A percentile compares a stretch with the other conserved stretches of the same genome.
These are phyloP conservation scores for Drosophila demipolita DNA, from an alignment of 2,888 invertebrate genomes.

Conservation along the genomic window DNA sequence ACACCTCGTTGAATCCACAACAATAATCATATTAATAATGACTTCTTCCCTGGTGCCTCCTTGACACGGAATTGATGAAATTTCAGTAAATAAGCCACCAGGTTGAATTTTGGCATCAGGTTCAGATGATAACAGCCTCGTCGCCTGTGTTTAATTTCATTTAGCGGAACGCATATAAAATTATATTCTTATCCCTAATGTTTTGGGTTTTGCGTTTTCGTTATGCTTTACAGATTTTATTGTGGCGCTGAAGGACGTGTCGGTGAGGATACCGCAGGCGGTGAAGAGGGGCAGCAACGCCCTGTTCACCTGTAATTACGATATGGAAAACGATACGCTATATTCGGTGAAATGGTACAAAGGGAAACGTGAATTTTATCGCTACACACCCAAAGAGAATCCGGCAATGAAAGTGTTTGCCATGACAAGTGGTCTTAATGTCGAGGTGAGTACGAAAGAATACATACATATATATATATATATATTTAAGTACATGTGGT, in stretches of 20 bases:
- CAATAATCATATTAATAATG: slow-evolving; percentile 17
- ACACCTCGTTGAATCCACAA: background rate
- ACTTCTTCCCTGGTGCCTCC: background rate
- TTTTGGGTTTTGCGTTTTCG: slow-evolving; percentile 22
- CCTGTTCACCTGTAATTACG: slow-evolving; percentile 90
- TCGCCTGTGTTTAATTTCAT: slow-evolving; percentile 56
- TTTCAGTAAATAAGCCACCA: slow-evolving; percentile 12
- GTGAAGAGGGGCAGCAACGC: slow-evolving; percentile 89
- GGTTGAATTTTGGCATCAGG: background rate
- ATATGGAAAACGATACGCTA: slow-evolving; percentile 91
- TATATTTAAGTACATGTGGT: slow-evolving; percentile 6
- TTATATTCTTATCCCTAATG: slow-evolving; percentile 25
- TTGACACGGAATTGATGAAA: slow-evolving; percentile 17
- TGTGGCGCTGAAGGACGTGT: slow-evolving; percentile 87
- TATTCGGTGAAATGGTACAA: slow-evolving; percentile 96
- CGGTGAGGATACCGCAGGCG: slow-evolving; percentile 89
- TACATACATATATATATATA: background rate
- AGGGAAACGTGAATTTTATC: slow-evolving; percentile 93
- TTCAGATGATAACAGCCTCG: slow-evolving; percentile 10
- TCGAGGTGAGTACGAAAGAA: slow-evolving; percentile 89
- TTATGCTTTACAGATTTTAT: slow-evolving; percentile 82
- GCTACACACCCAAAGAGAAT: slow-evolving; percentile 91
- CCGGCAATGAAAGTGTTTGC: slow-evolving; percentile 89
- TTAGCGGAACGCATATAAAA: slow-evolving; percentile 43
- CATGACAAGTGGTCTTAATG: slow-evolving; percentile 89